Percentiles rank a stretch among this genome's conserved stretches.
Conservation (phyloP, 2,113 vertebrate genomes). For the Galbula dea region DNA sequence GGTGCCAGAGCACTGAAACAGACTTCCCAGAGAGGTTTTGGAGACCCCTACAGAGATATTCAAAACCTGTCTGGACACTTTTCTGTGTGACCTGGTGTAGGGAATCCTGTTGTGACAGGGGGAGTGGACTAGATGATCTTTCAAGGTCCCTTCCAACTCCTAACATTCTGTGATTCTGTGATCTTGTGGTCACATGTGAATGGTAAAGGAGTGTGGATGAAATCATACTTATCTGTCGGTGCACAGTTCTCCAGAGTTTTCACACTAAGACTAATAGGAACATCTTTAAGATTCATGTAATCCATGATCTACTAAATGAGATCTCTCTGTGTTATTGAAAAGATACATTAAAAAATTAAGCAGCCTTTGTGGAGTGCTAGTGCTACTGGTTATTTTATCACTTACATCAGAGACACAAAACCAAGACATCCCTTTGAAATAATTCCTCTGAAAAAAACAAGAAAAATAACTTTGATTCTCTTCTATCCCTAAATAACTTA, state of each 20-base stretch:
- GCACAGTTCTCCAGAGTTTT: not conserved
- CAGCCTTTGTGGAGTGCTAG: not conserved
- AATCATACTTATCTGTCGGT: not conserved
- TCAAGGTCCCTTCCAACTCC: too few species aligned
- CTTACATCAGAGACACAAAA: not conserved
- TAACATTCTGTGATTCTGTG: too few species aligned
- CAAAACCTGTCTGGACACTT: too few species aligned
- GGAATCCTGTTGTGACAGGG: too few species aligned
- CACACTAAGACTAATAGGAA: not conserved
- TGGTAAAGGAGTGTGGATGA: not conserved
- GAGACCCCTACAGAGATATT: too few species aligned
- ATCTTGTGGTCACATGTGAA: too few species aligned
- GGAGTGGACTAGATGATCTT: too few species aligned
- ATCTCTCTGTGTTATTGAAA: not conserved
- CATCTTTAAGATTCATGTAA: not conserved
- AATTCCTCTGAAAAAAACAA: not conserved
- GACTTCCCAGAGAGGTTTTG: too few species aligned
- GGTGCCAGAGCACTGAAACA: too few species aligned
- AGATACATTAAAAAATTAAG: not conserved
- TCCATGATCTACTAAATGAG: not conserved
- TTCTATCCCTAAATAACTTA: not conserved
- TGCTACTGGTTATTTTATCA: not conserved
- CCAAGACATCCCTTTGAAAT: not conserved
- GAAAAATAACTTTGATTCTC: not conserved
- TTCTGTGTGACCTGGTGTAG: too few species aligned